Evolutionary conservation across 2,113 vertebrate genomes (phyloP).

Genomic region (Callaeas wilsoni): DNA sequence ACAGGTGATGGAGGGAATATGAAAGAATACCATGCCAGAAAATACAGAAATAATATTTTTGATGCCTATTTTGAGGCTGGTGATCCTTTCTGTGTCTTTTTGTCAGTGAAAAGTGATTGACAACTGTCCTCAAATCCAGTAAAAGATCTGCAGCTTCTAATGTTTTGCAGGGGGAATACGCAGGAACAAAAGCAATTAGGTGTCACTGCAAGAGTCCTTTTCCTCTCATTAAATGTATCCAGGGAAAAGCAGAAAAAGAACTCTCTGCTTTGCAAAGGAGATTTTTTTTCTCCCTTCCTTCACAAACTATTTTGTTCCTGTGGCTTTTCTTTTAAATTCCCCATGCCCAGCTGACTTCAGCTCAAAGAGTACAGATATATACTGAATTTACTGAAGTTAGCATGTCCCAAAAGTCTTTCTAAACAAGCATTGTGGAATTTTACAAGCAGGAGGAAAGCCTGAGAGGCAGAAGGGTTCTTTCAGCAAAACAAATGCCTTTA

Average conservation of each 20-base stretch:
- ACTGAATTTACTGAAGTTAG: background rate
- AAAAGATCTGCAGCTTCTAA: background rate
- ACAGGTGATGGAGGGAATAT: background rate
- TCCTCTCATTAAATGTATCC: background rate
- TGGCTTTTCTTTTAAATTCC: background rate
- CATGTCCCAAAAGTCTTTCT: background rate
- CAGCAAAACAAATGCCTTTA: background rate
- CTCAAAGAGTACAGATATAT: background rate
- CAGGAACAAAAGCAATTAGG: slow-evolving; percentile 34
- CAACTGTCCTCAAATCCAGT: background rate
- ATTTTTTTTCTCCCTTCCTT: background rate
- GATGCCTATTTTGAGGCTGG: background rate
- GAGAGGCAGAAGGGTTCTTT: background rate
- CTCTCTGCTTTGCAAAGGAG: background rate
- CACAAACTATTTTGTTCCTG: background rate
- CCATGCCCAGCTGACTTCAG: background rate
- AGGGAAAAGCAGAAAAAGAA: slow-evolving; percentile 7
- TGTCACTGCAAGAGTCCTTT: background rate
- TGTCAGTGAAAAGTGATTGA: background rate
- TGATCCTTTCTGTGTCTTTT: background rate
- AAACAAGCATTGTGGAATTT: background rate
- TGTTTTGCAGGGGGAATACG: background rate
- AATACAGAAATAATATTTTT: background rate
- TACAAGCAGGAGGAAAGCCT: background rate
- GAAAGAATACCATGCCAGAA: background rate